These are phyloP conservation scores for Rhynchopsitta pachyrhyncha DNA, from an alignment of 2,113 vertebrate species.

Conservation along the genomic window DNA sequence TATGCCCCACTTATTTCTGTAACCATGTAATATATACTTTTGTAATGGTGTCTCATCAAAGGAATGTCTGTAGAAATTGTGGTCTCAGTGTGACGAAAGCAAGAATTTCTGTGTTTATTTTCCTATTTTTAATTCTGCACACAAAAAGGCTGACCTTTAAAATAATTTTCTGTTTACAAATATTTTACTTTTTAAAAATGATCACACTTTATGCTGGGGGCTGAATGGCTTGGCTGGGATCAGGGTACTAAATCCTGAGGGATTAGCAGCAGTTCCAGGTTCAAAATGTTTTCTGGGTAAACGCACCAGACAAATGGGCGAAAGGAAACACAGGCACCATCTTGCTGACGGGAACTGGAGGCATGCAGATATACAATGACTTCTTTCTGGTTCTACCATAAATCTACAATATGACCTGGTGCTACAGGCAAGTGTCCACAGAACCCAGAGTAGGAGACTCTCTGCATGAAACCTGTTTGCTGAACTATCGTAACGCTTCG, in stretches of 20 bases:
- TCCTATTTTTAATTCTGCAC: conserved; percentile 6
- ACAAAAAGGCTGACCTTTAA: not conserved
- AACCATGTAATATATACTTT: not conserved
- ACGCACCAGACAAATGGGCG: not conserved
- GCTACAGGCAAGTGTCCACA: not conserved
- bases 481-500: not conserved
- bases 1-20: not conserved
- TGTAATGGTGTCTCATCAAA: not conserved
- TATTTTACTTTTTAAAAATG: not conserved
- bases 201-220: not conserved
- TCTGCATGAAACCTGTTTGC: not conserved
- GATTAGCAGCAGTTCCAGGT: not conserved
- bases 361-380: not conserved
- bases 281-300: not conserved
- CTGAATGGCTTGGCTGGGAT: not conserved
- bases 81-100: conserved; percentile 17
- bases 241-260: not conserved
- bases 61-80: conserved; percentile 43
- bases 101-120: not conserved
- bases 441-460: not conserved
- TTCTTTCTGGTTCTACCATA: not conserved
- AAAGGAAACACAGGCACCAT: not conserved
- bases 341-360: not conserved
- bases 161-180: not conserved
- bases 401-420: not conserved